Evolutionary conservation across 1,140 invertebrate genomes (phyloP).

Genomic region (Lasaia peninsularis): DNA sequence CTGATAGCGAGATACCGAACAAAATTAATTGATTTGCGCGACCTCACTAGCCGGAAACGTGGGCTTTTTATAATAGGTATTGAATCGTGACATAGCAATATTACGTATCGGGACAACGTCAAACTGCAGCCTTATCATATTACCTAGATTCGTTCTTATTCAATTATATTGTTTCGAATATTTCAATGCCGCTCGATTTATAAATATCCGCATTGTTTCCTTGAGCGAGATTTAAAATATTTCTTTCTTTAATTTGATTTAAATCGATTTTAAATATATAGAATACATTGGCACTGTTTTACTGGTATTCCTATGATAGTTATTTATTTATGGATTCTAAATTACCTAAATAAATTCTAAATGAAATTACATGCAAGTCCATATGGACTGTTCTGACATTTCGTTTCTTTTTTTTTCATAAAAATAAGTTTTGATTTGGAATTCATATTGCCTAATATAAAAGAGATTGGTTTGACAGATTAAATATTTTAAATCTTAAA

Average conservation of each 20-base stretch:
- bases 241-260: background rate
- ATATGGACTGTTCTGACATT: too few relatives aligned
- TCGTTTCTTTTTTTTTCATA: too few relatives aligned
- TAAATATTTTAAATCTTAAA: too few relatives aligned
- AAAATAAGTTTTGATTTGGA: too few relatives aligned
- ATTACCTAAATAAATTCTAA: too few relatives aligned
- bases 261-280: too few relatives aligned
- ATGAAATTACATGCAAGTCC: too few relatives aligned
- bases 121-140: conserved; percentile 24
- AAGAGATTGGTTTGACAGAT: too few relatives aligned
- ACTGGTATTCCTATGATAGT: too few relatives aligned
- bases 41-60: conserved; percentile 34
- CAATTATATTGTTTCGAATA: conserved; percentile 21
- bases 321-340: too few relatives aligned
- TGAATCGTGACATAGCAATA: conserved; percentile 29
- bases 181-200: conserved; percentile 6
- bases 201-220: conserved; percentile 15
- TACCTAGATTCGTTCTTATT: conserved; percentile 27
- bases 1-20: conserved; percentile 20
- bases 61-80: conserved; percentile 33
- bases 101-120: conserved; percentile 21
- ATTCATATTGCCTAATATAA: too few relatives aligned
- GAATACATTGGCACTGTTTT: too few relatives aligned
- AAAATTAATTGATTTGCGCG: conserved; percentile 27
- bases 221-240: background rate